Percentiles rank a stretch among this genome's conserved stretches.
Evolutionary conservation across 2,888 invertebrate genomes (phyloP).

Genomic region (Microctonus hyperodae): DNA sequence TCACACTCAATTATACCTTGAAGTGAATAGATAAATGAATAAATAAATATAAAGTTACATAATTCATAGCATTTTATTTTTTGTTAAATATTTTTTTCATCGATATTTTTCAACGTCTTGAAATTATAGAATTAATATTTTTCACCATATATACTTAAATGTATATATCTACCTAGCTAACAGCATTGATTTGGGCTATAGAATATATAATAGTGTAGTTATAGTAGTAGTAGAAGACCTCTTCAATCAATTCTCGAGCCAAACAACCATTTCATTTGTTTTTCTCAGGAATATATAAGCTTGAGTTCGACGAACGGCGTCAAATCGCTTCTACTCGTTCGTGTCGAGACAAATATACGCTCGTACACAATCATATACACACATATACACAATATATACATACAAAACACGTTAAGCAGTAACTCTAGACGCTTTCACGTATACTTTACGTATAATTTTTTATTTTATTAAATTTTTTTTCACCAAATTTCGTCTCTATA

Average conservation of each 20-base stretch:
- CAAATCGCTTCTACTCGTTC: background rate
- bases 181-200: background rate
- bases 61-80: too few relatives aligned
- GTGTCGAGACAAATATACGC: background rate
- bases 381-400: background rate
- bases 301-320: conserved; percentile 11
- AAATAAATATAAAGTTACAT: too few relatives aligned
- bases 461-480: background rate
- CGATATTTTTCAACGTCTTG: background rate
- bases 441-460: background rate
- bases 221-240: background rate
- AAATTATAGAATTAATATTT: background rate
- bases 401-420: background rate
- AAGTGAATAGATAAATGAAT: background rate
- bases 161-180: background rate
- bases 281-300: conserved; percentile 20
- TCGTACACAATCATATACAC: background rate
- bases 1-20: background rate
- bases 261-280: conserved; percentile 18
- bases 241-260: background rate
- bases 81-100: background rate
- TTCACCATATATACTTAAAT: background rate
- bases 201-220: too few relatives aligned
- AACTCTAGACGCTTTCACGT: conserved; percentile 10
- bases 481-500: background rate